Evolutionary conservation across 2,888 invertebrate genomes (phyloP), one percentile per base, ranked within the genome.

Genomic region (Drosophila infuscata): DNA sequence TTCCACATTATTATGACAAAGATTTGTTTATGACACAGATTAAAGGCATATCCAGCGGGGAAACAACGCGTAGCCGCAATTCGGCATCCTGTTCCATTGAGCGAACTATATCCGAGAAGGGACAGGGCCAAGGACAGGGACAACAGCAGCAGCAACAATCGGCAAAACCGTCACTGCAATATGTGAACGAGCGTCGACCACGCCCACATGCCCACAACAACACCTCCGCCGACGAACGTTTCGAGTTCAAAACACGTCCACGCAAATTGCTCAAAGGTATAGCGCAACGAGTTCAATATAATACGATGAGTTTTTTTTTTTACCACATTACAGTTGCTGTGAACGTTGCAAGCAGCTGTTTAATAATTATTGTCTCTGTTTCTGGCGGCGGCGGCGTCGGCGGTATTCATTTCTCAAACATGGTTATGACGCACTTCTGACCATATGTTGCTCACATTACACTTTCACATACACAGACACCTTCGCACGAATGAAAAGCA

Each of bases 181-280:
- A 93, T 68, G 89, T 93, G n/a, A 93, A 93, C 63, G 93, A 93
- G 71, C 83, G 93, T 36, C 89, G 92, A 32, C 88, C 91, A 48
- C 92, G 92, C 76, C 89, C 91, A 41, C 90, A 91, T 57, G 80
- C 89, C 15, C 84, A 86, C 38, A 69, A 74, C 32, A 80, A 33
- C 4, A 20, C 61, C 8, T 74, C 58, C 20, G 79, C 80, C 52
- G 93, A 93, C 65, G 93, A 93, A 48, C 91, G 92, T 35, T 91
- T 92, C 65, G 93, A 93, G 70, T 93, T 92, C 62, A 93, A 93
- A 81, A 91, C 92, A 32, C 86, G 92, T 59, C 92, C 93, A 35
- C 89, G 93, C 38, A 93, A 93, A 88, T 70, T 93, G 38, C 88
- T 93, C 48, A 93, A 93, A 92, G 93, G 93, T 93, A 88, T 78